Percentiles rank a stretch among this genome's conserved stretches.
Conservation (phyloP, 2,113 vertebrate genomes). For the Strigops habroptila region DNA sequence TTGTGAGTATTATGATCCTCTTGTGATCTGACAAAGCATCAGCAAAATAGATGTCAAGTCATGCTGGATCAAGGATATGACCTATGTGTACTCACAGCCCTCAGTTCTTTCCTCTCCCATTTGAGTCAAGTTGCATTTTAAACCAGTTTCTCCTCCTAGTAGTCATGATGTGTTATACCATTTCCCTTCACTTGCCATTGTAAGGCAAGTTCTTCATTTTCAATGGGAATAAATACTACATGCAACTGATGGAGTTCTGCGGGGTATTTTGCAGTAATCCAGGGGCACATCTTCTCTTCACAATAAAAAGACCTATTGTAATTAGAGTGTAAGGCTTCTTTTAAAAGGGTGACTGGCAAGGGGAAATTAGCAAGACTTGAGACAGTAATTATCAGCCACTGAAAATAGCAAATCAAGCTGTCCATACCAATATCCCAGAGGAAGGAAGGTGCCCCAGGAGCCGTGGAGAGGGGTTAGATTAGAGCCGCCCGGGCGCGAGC, state of each 20-base stretch:
- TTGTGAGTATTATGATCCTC: not conserved
- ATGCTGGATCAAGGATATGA: not conserved
- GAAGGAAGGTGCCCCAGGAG: not conserved
- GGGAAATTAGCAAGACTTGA: not conserved
- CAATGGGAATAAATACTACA: fast-evolving
- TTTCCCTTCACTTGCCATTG: not conserved
- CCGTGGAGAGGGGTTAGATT: not conserved
- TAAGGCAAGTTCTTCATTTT: not conserved
- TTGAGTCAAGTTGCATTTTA: not conserved
- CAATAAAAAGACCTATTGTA: not conserved
- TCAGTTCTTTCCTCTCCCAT: not conserved
- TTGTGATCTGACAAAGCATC: not conserved
- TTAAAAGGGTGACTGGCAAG: not conserved
- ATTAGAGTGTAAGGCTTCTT: not conserved
- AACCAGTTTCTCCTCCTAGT: not conserved
- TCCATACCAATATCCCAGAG: not conserved
- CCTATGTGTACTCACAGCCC: not conserved
- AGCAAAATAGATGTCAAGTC: not conserved
- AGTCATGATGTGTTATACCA: not conserved
- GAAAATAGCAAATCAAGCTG: slow-evolving; percentile 1
- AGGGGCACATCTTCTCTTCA: not conserved
- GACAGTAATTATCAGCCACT: not conserved
- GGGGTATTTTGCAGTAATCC: not conserved
- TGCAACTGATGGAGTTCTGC: not conserved
- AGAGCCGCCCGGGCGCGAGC: not conserved